A percentile compares a stretch with the other conserved stretches of the same genome.
Evolutionary conservation across 92 coral and sea anemone genomes (phyloP).

Genomic region (Epizoanthus ramosus): DNA sequence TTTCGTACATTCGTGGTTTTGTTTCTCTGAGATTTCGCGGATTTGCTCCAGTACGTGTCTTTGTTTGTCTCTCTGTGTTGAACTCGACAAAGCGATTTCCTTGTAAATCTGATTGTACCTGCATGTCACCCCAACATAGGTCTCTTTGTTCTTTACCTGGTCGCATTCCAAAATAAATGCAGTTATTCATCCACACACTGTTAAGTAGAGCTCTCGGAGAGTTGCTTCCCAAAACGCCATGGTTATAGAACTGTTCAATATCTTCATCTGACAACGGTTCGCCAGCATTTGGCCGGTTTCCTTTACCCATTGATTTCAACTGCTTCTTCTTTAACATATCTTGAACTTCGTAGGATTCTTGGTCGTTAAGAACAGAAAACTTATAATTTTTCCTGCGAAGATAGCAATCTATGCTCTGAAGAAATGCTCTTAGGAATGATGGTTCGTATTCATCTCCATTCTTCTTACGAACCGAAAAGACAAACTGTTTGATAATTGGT

Average conservation of each 20-base stretch:
- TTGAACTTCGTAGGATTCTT: too few relatives aligned
- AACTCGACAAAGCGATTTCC: conserved; percentile 54
- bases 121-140: conserved; percentile 64
- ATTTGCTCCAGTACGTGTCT: conserved; percentile 60
- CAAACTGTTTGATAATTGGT: background rate
- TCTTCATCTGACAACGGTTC: conserved; percentile 63
- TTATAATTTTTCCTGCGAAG: too few relatives aligned
- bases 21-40: conserved; percentile 42
- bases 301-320: too few relatives aligned
- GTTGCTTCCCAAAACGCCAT: conserved; percentile 47
- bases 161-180: conserved; percentile 61
- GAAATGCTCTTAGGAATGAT: background rate
- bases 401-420: background rate
- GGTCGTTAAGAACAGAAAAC: too few relatives aligned
- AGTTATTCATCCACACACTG: conserved; percentile 59
- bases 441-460: conserved; percentile 59
- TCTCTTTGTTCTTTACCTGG: conserved; percentile 68
- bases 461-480: conserved; percentile 39
- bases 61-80: conserved; percentile 53
- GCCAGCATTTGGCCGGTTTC: background rate
- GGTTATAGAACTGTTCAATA: conserved; percentile 48
- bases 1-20: conserved; percentile 36
- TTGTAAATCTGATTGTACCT: background rate
- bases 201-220: conserved; percentile 66
- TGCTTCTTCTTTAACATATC: too few relatives aligned